Conservation (phyloP, 2,113 vertebrate genomes). For the Centrocercus urophasianus region DNA sequence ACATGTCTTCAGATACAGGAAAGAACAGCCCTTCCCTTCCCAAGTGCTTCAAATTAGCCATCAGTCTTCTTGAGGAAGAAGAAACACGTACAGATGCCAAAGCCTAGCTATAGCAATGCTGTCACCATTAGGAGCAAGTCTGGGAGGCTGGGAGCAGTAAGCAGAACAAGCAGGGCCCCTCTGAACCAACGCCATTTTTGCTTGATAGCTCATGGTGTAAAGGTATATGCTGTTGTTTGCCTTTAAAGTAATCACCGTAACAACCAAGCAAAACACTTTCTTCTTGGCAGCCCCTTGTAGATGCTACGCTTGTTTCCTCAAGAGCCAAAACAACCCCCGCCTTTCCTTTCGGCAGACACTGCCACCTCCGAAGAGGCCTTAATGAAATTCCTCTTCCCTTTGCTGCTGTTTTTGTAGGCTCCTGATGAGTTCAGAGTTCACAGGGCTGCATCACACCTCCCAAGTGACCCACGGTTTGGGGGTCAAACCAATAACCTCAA, state of each 20-base stretch:
- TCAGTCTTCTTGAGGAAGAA: background rate
- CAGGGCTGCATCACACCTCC: slow-evolving; percentile 64
- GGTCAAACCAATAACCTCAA: slow-evolving; percentile 71
- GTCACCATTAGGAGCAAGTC: background rate
- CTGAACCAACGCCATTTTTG: slow-evolving; percentile 1
- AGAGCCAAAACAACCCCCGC: slow-evolving; percentile 19
- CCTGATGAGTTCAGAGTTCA: slow-evolving; percentile 72
- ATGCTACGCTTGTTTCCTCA: slow-evolving; percentile 33
- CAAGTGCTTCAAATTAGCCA: background rate
- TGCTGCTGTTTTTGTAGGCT: slow-evolving; percentile 64
- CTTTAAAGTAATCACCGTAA: slow-evolving; percentile 23
- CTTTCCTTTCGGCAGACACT: background rate
- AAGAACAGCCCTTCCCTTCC: background rate
- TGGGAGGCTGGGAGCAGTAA: background rate
- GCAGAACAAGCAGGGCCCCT: background rate
- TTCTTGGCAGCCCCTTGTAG: slow-evolving; percentile 24
- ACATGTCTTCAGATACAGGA: background rate
- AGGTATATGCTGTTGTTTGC: slow-evolving; percentile 45
- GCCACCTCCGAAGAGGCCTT: slow-evolving; percentile 51
- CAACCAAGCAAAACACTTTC: slow-evolving; percentile 13
- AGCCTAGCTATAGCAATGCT: background rate
- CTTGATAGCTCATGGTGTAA: background rate
- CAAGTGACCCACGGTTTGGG: slow-evolving; percentile 56
- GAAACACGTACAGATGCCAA: background rate
- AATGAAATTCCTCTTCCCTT: slow-evolving; percentile 70